These are phyloP conservation scores for Sipha flava DNA, from an alignment of 1,140 invertebrate genomes.

Conservation along the genomic window DNA sequence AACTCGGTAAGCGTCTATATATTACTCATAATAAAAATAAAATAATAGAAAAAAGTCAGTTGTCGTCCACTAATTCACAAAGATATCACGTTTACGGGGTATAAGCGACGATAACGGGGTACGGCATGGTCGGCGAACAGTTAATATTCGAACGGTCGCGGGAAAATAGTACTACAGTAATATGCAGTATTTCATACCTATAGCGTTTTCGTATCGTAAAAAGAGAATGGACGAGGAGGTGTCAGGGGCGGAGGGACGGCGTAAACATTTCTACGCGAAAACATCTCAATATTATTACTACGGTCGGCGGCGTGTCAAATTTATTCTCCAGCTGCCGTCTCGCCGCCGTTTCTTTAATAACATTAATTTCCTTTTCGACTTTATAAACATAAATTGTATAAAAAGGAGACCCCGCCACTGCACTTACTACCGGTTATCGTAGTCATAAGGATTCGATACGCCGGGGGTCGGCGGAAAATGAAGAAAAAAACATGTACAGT, in stretches of 20 bases:
- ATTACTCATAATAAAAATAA: too few species aligned
- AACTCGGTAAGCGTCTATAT: too few species aligned
- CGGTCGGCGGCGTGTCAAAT: background rate
- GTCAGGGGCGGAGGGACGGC: background rate
- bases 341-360: background rate
- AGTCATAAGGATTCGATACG: conserved; percentile 11
- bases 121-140: too few species aligned
- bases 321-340: background rate
- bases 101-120: too few species aligned
- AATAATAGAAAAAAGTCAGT: too few species aligned
- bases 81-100: too few species aligned
- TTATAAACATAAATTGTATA: conserved; percentile 14
- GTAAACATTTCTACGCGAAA: background rate
- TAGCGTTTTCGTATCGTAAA: background rate
- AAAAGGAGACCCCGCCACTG: background rate
- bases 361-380: conserved; percentile 14
- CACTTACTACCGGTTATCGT: conserved; percentile 11
- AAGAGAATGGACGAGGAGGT: background rate
- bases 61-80: too few species aligned
- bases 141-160: too few species aligned
- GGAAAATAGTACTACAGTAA: background rate
- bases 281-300: background rate
- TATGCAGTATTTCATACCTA: background rate
- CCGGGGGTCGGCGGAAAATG: background rate
- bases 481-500: background rate